These are phyloP conservation scores for Rhipidura dahli DNA, from an alignment of 2,113 vertebrate genomes.

Conservation along the genomic window DNA sequence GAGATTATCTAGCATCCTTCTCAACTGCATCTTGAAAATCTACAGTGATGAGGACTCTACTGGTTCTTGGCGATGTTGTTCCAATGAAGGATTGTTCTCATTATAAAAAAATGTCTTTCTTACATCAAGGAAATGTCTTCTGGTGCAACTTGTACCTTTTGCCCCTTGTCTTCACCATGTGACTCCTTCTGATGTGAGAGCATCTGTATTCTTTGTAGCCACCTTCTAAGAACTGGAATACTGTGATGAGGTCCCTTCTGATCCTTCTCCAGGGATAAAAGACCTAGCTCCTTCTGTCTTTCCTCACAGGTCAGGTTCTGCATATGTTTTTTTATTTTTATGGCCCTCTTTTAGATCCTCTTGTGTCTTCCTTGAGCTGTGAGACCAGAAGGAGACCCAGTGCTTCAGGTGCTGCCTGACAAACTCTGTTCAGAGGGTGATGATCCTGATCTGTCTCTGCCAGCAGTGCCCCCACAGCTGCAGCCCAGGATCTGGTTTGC, in stretches of 20 bases:
- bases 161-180: neutral
- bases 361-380: neutral
- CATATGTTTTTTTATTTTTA: neutral
- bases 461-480: neutral
- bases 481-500: neutral
- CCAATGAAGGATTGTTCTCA: neutral
- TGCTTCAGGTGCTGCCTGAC: too few relatives aligned
- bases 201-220: neutral
- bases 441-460: neutral
- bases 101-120: neutral
- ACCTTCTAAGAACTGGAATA: neutral
- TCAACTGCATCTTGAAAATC: neutral
- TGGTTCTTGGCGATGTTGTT: neutral
- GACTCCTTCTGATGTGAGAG: neutral
- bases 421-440: too few relatives aligned
- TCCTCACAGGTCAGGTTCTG: neutral
- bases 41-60: neutral
- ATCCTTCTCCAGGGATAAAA: neutral
- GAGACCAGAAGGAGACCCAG: fast-evolving
- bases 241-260: neutral
- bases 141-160: neutral
- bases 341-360: neutral
- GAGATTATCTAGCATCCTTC: neutral
- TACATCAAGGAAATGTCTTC: neutral
- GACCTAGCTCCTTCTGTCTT: neutral